Evolutionary conservation across 2,113 vertebrate species (phyloP).

Genomic region (Pachycephala philippinensis): DNA sequence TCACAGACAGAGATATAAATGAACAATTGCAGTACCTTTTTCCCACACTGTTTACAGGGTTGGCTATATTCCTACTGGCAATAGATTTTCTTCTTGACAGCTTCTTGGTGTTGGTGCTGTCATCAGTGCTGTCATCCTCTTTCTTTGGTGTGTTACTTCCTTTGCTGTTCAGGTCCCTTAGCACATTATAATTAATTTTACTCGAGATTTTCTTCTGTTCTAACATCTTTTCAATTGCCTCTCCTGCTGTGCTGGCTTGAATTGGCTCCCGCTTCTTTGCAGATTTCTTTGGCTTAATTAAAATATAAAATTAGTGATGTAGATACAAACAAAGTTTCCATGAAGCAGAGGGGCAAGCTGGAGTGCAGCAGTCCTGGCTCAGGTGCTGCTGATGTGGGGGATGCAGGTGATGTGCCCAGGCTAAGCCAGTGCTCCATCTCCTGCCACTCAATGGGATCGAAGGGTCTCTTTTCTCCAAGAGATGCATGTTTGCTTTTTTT

Average conservation of each 20-base stretch:
- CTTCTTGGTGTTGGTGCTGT: conserved; percentile 64
- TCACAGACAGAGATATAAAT: conserved; percentile 51
- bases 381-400: neutral
- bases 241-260: conserved; percentile 88
- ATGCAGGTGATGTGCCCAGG: neutral
- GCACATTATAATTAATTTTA: conserved; percentile 98
- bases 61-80: conserved; percentile 65
- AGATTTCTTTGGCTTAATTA: conserved; percentile 76
- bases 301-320: conserved; percentile 48
- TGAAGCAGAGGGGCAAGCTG: neutral
- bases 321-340: conserved; percentile 38
- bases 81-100: conserved; percentile 68
- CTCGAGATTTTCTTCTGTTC: conserved; percentile 94
- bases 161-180: conserved; percentile 86
- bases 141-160: conserved; percentile 67
- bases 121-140: conserved; percentile 49
- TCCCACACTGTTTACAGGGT: conserved; percentile 74
- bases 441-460: neutral
- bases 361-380: neutral
- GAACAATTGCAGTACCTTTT: conserved; percentile 83
- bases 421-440: neutral
- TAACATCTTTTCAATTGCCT: conserved; percentile 97
- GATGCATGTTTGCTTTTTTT: neutral
- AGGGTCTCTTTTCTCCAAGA: neutral
- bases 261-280: conserved; percentile 79